These are phyloP conservation scores for Antitype chi DNA, from an alignment of 2,888 invertebrate genomes.

Conservation along the genomic window DNA sequence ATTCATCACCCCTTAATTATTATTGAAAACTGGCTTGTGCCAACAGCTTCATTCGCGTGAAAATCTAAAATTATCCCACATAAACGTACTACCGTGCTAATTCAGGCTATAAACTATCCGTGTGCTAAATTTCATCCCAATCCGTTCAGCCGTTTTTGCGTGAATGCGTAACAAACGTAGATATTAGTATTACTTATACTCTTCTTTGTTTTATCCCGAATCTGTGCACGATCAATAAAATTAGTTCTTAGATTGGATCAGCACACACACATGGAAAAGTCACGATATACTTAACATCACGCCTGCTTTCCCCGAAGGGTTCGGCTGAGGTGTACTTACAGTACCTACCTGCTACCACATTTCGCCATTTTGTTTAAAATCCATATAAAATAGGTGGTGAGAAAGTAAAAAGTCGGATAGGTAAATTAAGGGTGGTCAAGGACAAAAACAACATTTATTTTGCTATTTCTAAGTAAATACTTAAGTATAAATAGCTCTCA, in stretches of 20 bases:
- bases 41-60: too few species aligned
- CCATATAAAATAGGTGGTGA: not conserved
- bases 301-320: not conserved
- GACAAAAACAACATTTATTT: not conserved
- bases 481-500: conserved; percentile 7
- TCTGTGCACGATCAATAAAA: not conserved
- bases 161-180: too few species aligned
- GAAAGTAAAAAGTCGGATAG: not conserved
- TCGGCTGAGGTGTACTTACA: not conserved
- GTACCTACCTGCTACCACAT: not conserved
- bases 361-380: too few species aligned
- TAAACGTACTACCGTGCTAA: too few species aligned
- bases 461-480: not conserved
- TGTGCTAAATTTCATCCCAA: too few species aligned
- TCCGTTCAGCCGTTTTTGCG: too few species aligned
- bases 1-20: not conserved
- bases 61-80: too few species aligned
- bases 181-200: too few species aligned
- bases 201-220: not conserved
- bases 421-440: conserved; percentile 11
- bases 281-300: not conserved
- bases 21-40: not conserved
- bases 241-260: not conserved
- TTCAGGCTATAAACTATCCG: too few species aligned
- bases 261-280: not conserved